Conservation (phyloP, 2,888 invertebrate genomes). For the Melinaea marsaeus region DNA sequence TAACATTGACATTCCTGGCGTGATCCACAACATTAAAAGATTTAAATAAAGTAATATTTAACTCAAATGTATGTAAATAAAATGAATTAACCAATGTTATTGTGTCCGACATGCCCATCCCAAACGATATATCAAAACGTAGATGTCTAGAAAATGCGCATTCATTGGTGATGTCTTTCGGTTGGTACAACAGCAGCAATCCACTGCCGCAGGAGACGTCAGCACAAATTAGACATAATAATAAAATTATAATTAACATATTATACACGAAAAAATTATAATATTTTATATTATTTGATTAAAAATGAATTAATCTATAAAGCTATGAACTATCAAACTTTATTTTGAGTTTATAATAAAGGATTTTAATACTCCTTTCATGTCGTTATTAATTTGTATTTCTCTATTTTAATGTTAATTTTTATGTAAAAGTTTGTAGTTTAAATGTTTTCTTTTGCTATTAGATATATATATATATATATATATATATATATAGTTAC, state of each 20-base stretch:
- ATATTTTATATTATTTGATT: neutral
- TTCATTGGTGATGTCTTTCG: conserved; percentile 53
- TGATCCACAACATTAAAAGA: too few species aligned
- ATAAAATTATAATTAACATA: neutral
- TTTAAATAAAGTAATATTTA: neutral
- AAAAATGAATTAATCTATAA: neutral
- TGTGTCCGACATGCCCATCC: conserved; percentile 71
- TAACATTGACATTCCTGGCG: too few species aligned
- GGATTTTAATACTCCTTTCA: too few species aligned
- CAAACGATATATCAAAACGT: conserved; percentile 60
- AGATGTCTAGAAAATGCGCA: conserved; percentile 54
- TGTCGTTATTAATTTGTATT: too few species aligned
- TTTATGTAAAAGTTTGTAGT: too few species aligned
- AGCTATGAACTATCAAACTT: neutral
- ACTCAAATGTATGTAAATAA: neutral
- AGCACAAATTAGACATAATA: neutral
- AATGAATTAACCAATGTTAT: conserved; percentile 51
- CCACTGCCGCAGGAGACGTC: conserved; percentile 36
- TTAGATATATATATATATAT: neutral
- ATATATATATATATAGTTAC: neutral
- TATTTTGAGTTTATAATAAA: too few species aligned
- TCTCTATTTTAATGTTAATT: too few species aligned
- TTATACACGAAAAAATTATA: neutral
- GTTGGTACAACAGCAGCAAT: conserved; percentile 55
- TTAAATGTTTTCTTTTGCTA: too few species aligned